Evolutionary conservation across 2,888 invertebrate genomes (phyloP).

Genomic region (Melanophora roralis): DNA sequence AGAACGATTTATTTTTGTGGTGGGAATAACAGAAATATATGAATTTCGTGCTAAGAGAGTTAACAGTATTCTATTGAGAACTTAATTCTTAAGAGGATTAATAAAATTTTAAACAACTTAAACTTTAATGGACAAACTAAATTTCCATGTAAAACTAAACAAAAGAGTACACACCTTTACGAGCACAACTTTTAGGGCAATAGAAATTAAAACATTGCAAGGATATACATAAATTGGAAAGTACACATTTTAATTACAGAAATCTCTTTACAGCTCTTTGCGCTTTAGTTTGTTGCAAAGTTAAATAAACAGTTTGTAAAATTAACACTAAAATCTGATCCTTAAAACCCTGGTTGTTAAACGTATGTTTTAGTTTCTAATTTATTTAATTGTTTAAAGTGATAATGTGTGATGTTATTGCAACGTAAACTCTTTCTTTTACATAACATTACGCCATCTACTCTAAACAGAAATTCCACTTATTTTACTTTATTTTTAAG

Average conservation of each 20-base stretch:
- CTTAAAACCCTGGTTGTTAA: not conserved
- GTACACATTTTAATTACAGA: not conserved
- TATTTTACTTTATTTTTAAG: conserved; percentile 8
- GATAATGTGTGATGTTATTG: not conserved
- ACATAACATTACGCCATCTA: not conserved
- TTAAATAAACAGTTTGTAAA: not conserved
- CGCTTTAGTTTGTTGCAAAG: not conserved
- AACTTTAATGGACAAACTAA: not conserved
- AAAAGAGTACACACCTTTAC: not conserved
- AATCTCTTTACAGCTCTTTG: not conserved
- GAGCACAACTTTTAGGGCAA: conserved; percentile 11
- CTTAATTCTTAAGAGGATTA: not conserved
- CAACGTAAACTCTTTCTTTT: not conserved
- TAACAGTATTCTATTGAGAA: too few species aligned
- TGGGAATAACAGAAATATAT: not conserved
- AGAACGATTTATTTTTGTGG: conserved; percentile 1
- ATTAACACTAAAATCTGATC: not conserved
- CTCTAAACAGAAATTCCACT: not conserved
- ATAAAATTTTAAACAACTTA: not conserved
- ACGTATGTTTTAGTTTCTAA: not conserved
- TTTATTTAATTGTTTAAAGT: conserved; percentile 3
- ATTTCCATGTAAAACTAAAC: not conserved
- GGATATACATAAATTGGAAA: not conserved
- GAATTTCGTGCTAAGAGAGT: not conserved
- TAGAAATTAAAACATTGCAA: not conserved